Evolutionary conservation across 1,140 invertebrate species (phyloP).

Genomic region (Druon quercuslanigerum): DNA sequence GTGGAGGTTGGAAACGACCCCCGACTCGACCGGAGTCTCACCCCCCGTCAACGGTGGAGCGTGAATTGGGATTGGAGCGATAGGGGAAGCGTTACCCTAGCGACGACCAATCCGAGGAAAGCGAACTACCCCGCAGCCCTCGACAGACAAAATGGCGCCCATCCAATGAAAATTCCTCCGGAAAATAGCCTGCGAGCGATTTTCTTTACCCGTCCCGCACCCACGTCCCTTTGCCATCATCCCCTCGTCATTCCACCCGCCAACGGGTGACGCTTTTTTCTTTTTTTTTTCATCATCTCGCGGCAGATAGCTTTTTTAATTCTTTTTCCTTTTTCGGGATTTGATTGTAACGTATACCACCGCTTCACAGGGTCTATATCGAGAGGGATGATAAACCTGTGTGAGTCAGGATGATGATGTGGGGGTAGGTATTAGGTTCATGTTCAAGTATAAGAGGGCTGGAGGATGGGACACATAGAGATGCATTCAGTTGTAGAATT

Average conservation of each 20-base stretch:
- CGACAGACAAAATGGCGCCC: slow-evolving; percentile 65
- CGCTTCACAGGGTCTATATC: slow-evolving; percentile 40
- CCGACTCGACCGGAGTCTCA: slow-evolving; percentile 33
- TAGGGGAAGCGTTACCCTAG: slow-evolving; percentile 61
- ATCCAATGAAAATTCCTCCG: slow-evolving; percentile 73
- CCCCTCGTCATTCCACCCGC: slow-evolving; percentile 20
- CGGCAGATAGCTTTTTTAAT: slow-evolving; percentile 71
- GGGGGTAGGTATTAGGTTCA: slow-evolving; percentile 26
- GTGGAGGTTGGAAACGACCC: slow-evolving; percentile 49
- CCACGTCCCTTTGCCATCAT: slow-evolving; percentile 32
- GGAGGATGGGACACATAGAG: not conserved
- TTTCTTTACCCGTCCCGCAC: slow-evolving; percentile 61
- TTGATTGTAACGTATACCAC: slow-evolving; percentile 70
- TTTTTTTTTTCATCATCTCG: slow-evolving; percentile 64
- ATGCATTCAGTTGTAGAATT: slow-evolving; percentile 24
- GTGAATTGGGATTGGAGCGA: slow-evolving; percentile 57
- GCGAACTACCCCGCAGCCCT: slow-evolving; percentile 44
- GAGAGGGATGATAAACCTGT: slow-evolving; percentile 15
- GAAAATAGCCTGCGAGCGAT: slow-evolving; percentile 74
- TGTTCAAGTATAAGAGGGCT: not conserved
- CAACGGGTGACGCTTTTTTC: slow-evolving; percentile 41
- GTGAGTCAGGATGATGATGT: slow-evolving; percentile 49
- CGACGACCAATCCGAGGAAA: slow-evolving; percentile 63
- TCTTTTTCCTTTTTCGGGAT: slow-evolving; percentile 69
- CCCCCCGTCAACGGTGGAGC: slow-evolving; percentile 27